Evolutionary conservation across 2,797 vertebrate genomes (phyloP), one percentile per base, ranked within the genome.

Genomic region (Gymnoscopelus microlampas): DNA sequence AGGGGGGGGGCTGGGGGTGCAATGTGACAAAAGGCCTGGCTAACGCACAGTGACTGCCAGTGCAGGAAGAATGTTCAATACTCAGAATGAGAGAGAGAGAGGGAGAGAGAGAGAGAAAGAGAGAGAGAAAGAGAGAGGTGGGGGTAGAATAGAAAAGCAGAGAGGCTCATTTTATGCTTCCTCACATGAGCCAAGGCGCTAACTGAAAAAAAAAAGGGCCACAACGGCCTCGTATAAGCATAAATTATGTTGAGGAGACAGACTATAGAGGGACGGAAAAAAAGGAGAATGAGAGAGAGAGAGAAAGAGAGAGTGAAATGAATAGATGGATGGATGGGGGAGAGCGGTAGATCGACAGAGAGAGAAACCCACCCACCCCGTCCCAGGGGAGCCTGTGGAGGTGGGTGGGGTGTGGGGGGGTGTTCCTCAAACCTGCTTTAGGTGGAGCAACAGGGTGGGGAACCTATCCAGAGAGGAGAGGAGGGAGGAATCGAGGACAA

Each of bases 61-160:
- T 1, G 89, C 79, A 87, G 92, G 94, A 94, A 91, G 92, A 94
- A 93, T 93, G 90, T 90, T 89, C 91, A 92, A 89, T 81, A 89
- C 89, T 81, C 78, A 6, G 60, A 59, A 73, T 58, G 73, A 64
- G 71, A 68, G 71, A 6, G 75, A 19, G 78, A 1, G 66, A 23
- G 67, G 9, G 63, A 23, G 53, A 11, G 71, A 67, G 71, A 56
- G 68, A 11, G 58, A 65, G 35, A 32, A 61, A 54, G 39, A 15
- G 68, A 35, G 48, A 39, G 4, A 39, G 14, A 12, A 11, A 32
- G 57, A 12, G 58, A 62, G 23, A n/a, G 32, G 44, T 24, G 10
- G 49, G 14, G 12, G 23, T 10, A 50, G 53, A 23, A 51, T 51
- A 7, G 6, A 15, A 4, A 13, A 56, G 50, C 26, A 49, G 49